Base-by-base conservation (phyloP, 23 tunicate genomes). In the Phallusia fumigata region DNA sequence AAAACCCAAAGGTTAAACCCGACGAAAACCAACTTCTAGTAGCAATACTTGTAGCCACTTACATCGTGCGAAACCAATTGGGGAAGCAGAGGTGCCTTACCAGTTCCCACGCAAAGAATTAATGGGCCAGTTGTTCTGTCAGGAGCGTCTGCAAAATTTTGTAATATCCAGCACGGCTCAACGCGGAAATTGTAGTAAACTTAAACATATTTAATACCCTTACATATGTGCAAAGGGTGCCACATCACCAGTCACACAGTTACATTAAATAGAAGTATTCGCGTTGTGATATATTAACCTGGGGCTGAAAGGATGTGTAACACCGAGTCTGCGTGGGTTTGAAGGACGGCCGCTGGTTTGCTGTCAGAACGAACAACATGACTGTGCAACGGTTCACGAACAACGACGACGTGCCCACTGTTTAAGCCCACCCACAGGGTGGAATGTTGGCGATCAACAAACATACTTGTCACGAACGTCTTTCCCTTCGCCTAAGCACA, bases 351-450 rank as follows among this genome's bases (percentile, higher is more conserved):
- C 26, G 16, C 26, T 58, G 69, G 69, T 24, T 58, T 58, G 69
- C 28, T 58, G 69, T 58, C 69, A 8, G 69, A 58, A 58, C 69
- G 69, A 58, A 58, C 13, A 5, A 58, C 69, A 24, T 58, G 69
- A 58, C 16, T 24, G 69, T 58, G 77, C 45, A 74, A 31, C 52
- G 81, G 65, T 33, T 76, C 87, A 33, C 80, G 35, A 35, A 26
- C 76, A 10, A 84, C 53, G 52, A 76, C 33, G 31, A 84, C 81
- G 6, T 76, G 87, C 18, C 87, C 87, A 33, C 44, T 76, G 65
- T 47, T 76, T 33, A 40, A 24, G 31, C 87, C 87, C 36, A 84
- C 87, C 87, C 87, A 84, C 81, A 84, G 64, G 31, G 87, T 49
- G 30, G 81, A 76, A 34, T 76, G 51, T 11, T 0, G 40, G 32